phyloP scores from a whole-genome alignment of 2,113 vertebrate genomes.

The Brienomyrus brachyistius region DNA sequence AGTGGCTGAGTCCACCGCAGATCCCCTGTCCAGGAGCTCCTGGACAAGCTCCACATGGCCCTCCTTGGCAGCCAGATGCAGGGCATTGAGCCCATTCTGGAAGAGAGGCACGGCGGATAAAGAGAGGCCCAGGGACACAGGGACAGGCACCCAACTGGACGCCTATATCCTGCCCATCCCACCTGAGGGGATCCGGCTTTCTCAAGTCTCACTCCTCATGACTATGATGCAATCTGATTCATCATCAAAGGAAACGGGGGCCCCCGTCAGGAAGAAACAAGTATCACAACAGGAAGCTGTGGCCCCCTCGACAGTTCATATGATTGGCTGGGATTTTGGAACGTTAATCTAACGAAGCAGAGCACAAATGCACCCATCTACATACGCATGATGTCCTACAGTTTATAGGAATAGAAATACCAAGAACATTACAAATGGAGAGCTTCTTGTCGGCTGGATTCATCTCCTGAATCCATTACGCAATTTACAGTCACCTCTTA shows the following conservation, averaged over 20 bases:
- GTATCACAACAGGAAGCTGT: background rate
- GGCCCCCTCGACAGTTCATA: background rate
- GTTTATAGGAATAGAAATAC: background rate
- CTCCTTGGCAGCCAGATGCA: constrained; percentile 95
- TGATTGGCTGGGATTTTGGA: background rate
- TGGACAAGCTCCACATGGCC: constrained; percentile 94
- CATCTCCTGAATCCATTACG: background rate
- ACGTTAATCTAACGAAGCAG: background rate
- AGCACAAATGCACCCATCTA: background rate
- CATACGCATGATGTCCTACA: background rate
- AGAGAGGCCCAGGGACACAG: background rate
- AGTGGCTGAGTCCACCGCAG: constrained; percentile 82
- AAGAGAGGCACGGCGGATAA: constrained; percentile 24
- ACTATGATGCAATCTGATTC: background rate
- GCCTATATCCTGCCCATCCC: background rate
- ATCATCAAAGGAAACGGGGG: background rate
- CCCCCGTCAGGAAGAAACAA: background rate
- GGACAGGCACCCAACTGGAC: background rate
- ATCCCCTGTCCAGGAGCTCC: constrained; percentile 85
- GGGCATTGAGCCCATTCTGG: constrained; percentile 95
- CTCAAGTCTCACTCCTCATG: background rate
- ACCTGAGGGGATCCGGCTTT: background rate
- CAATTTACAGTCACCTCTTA: background rate
- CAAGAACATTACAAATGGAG: background rate
- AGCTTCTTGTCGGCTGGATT: background rate